Percentiles rank a stretch among this genome's conserved stretches.
Conservation (phyloP, 2,888 invertebrate species). For the Eledone cirrhosa region DNA sequence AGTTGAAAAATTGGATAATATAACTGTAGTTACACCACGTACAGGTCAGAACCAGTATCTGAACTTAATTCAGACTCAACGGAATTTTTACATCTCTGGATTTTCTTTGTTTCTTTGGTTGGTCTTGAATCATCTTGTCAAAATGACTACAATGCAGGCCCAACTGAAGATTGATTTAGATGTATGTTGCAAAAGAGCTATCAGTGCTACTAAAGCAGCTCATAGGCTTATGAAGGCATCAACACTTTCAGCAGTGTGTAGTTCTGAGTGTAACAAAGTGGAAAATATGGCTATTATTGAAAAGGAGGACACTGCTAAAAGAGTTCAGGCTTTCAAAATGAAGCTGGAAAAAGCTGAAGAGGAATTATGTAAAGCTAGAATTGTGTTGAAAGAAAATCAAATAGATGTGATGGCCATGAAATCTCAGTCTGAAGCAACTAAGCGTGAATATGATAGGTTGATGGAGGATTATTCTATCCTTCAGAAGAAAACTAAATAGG, state of each 20-base stretch:
- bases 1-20: slow-evolving; percentile 69
- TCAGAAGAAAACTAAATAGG: slow-evolving; percentile 65
- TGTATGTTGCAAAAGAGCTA: slow-evolving; percentile 92
- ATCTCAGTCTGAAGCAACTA: slow-evolving; percentile 87
- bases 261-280: slow-evolving; percentile 8
- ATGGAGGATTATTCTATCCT: slow-evolving; percentile 84
- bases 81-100: slow-evolving; percentile 98
- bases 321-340: slow-evolving; percentile 69
- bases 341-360: slow-evolving; percentile 70
- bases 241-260: too few species aligned
- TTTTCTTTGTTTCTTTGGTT: slow-evolving; percentile 93
- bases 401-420: slow-evolving; percentile 84
- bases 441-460: slow-evolving; percentile 91
- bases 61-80: slow-evolving; percentile 95
- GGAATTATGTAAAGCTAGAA: slow-evolving; percentile 53
- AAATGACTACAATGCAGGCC: slow-evolving; percentile 86
- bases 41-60: slow-evolving; percentile 73
- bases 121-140: slow-evolving; percentile 88
- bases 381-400: slow-evolving; percentile 59
- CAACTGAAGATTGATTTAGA: slow-evolving; percentile 85
- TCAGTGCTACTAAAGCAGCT: slow-evolving; percentile 89
- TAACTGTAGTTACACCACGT: slow-evolving; percentile 77
- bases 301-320: slow-evolving; percentile 73
- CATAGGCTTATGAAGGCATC: slow-evolving; percentile 74
- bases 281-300: slow-evolving; percentile 47